A percentile compares a stretch with the other conserved stretches of the same genome.
phyloP scores from a whole-genome alignment of 2,888 invertebrate genomes.

The Germaria angustata region DNA sequence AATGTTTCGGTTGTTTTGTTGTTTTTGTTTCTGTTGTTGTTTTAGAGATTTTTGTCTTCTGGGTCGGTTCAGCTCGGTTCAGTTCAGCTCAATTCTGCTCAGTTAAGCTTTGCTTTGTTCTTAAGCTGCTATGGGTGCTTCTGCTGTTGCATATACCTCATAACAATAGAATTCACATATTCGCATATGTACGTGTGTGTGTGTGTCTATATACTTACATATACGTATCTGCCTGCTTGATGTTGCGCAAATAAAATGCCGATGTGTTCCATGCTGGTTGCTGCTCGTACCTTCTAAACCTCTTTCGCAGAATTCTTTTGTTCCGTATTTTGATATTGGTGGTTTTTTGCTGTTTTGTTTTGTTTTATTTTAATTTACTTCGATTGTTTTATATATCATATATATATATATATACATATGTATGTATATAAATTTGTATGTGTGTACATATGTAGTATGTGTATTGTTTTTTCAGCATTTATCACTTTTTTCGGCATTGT shows the following conservation, averaged over 20 bases:
- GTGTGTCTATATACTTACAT: neutral
- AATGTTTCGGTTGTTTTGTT: slow-evolving; percentile 42
- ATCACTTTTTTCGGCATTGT: slow-evolving; percentile 50
- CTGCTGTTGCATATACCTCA: slow-evolving; percentile 34
- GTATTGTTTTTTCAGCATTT: slow-evolving; percentile 29
- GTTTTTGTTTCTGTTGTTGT: slow-evolving; percentile 2
- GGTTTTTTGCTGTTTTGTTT: neutral
- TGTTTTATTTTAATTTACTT: slow-evolving; percentile 55
- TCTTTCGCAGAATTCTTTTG: slow-evolving; percentile 58
- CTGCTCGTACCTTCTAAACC: slow-evolving; percentile 46
- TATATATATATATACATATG: too few relatives aligned
- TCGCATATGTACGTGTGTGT: too few relatives aligned
- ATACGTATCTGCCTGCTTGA: slow-evolving; percentile 1
- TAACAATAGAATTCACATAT: neutral
- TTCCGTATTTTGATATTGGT: slow-evolving; percentile 43
- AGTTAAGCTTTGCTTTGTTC: slow-evolving; percentile 8
- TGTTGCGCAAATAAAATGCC: slow-evolving; percentile 14
- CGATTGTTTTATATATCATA: slow-evolving; percentile 54
- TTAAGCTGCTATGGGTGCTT: slow-evolving; percentile 48
- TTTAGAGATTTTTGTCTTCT: slow-evolving; percentile 25
- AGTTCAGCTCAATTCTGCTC: neutral
- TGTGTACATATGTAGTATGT: too few relatives aligned
- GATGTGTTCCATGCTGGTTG: slow-evolving; percentile 34
- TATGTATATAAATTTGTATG: too few relatives aligned
- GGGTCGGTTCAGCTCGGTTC: slow-evolving; percentile 11